Evolutionary conservation across 2,888 invertebrate species (phyloP).

Genomic region (Catocala sponsa): DNA sequence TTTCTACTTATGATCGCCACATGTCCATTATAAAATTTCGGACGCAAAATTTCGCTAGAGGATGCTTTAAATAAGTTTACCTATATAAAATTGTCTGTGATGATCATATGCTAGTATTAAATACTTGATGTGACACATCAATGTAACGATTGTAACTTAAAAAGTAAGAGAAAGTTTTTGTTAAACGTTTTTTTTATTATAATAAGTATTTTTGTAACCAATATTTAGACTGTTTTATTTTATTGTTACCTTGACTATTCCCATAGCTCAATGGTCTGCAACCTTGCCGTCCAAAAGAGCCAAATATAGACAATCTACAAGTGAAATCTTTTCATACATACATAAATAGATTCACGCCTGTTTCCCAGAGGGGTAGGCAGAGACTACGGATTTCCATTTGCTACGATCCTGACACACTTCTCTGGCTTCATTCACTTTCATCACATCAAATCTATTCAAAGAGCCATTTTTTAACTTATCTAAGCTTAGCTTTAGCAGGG

Average conservation of each 20-base stretch:
- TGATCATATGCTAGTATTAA: conserved; percentile 42
- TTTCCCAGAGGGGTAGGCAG: no score
- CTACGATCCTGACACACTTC: no score
- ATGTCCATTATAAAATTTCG: conserved; percentile 16
- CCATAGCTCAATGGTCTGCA: no score
- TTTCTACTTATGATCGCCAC: background rate
- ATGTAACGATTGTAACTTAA: conserved; percentile 49
- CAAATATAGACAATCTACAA: no score
- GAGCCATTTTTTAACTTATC: no score
- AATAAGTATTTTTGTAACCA: conserved; percentile 57
- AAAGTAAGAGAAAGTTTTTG: conserved; percentile 57
- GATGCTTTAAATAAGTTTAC: conserved; percentile 27
- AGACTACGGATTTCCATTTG: no score
- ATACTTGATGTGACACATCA: conserved; percentile 41
- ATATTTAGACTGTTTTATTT: conserved; percentile 31
- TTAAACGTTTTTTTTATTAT: conserved; percentile 54
- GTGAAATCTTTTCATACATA: no score
- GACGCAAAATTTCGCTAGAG: conserved; percentile 19
- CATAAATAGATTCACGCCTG: no score
- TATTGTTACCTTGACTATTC: background rate
- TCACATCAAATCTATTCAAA: no score
- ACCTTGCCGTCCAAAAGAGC: no score
- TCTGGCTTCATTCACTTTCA: no score
- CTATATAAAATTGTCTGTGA: conserved; percentile 49
- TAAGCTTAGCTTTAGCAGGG: no score